phyloP scores from a whole-genome alignment of 2,113 vertebrate species.

The Acanthisitta chloris region DNA sequence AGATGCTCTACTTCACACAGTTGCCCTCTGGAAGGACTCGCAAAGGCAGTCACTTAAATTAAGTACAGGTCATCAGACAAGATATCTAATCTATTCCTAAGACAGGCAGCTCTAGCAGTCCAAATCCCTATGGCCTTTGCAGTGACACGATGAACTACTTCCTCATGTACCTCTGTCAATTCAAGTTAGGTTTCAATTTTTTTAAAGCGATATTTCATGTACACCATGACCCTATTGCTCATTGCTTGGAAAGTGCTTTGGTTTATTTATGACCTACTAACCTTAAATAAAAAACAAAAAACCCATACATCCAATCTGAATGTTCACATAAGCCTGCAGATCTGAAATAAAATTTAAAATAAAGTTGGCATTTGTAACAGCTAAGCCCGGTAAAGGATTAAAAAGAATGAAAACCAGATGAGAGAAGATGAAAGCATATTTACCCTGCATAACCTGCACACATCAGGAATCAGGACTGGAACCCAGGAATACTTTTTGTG shows the following conservation, averaged over 20 bases:
- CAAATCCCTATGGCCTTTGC: conserved; percentile 73
- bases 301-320: conserved; percentile 5
- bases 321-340: conserved; percentile 36
- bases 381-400: neutral
- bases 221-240: conserved; percentile 62
- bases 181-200: conserved; percentile 66
- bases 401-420: conserved; percentile 38
- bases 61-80: conserved; percentile 83
- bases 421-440: conserved; percentile 48
- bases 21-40: conserved; percentile 81
- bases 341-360: conserved; percentile 57
- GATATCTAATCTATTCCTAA: conserved; percentile 73
- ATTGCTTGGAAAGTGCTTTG: conserved; percentile 70
- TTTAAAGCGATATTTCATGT: conserved; percentile 60
- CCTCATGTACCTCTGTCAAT: conserved; percentile 81
- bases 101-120: conserved; percentile 61
- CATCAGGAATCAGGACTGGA: neutral
- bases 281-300: conserved; percentile 44
- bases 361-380: conserved; percentile 48
- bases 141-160: conserved; percentile 56
- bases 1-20: conserved; percentile 80
- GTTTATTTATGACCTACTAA: conserved; percentile 80
- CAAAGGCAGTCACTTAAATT: conserved; percentile 88
- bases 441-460: conserved; percentile 34
- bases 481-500: neutral